Evolutionary conservation across 2,113 vertebrate species (phyloP), one percentile per base, ranked within the genome.

Genomic region (Sardina pilchardus): DNA sequence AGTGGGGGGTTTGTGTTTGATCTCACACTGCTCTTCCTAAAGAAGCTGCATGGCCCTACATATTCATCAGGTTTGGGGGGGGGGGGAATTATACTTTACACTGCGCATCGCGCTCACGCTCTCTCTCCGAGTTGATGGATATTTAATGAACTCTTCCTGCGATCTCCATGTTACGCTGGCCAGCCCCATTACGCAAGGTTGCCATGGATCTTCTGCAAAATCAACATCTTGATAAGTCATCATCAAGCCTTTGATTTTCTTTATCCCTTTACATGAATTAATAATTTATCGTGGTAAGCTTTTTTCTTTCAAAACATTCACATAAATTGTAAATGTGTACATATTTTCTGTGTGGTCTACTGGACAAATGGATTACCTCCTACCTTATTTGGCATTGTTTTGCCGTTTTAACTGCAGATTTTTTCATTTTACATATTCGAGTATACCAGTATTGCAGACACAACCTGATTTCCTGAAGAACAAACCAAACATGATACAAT

Each of bases 211-310:
- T 30, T 71, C 26, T 71, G 63, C 63, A 71, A 71, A 71, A 3
- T 71, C 63, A 71, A 71, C 63, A 71, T 71, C 63, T 71, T 34
- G n/a, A 71, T 71, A 71, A 34, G 63, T 71, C 63, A 34, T 71
- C 63, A 71, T 4, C 3, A 16, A 71, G 63, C 10, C 63, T 71
- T 71, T 71, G 63, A 71, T 71, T 16, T n/a, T 30, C 26, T 71
- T 34, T 34, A 16, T 71, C 34, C 10, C 30, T 34, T 71, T 71
- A 71, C 63, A 71, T 0, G 1, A 26, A 67, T 67, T 67, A 67
- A 67, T 67, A 26, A 67, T 67, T 67, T 30, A 67, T 67, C 26
- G 6, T 26, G n/a, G 24, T 26, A 30, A 71, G 14, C 14, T 34
- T 71, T 71, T 71, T 30, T 34, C 63, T 71, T 34, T 34, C 1